phyloP scores from a whole-genome alignment of 64 coral and sea anemone species.

The Hydrozoanthus tunicans region DNA sequence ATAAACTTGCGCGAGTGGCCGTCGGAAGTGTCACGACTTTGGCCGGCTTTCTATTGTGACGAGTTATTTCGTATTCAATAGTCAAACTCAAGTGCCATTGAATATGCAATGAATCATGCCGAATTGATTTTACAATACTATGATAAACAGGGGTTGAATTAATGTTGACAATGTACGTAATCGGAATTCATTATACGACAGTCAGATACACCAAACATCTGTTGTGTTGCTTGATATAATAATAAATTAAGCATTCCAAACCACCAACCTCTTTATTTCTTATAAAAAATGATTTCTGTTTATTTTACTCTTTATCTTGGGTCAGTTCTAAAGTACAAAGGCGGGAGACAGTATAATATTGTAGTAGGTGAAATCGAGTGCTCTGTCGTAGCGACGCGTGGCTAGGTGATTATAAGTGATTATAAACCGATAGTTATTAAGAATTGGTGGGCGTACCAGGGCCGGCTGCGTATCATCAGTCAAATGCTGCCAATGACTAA shows the following conservation, averaged over 20 bases:
- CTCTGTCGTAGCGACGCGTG: not conserved
- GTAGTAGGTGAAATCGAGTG: not conserved
- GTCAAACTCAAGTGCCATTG: not conserved
- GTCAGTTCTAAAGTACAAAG: not conserved
- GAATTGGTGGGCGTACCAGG: too few relatives aligned
- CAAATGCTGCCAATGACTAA: too few relatives aligned
- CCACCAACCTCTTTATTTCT: not conserved
- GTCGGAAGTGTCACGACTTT: slow-evolving; percentile 1
- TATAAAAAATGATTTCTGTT: not conserved
- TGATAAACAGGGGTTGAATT: slow-evolving; percentile 12
- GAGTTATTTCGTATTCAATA: not conserved
- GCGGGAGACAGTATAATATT: not conserved
- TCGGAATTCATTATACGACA: not conserved
- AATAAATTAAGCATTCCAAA: not conserved
- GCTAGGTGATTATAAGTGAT: too few relatives aligned
- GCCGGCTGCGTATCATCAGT: too few relatives aligned
- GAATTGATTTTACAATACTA: slow-evolving; percentile 17
- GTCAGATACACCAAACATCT: not conserved
- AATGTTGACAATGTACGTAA: slow-evolving; percentile 23
- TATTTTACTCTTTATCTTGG: not conserved
- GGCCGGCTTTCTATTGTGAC: slow-evolving; percentile 9
- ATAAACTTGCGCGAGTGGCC: not conserved
- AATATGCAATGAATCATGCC: slow-evolving; percentile 19
- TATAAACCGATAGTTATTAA: too few relatives aligned
- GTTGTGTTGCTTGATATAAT: not conserved